Base-by-base conservation (phyloP, 2,797 vertebrate species). In the Myiotriccus ornatus region DNA sequence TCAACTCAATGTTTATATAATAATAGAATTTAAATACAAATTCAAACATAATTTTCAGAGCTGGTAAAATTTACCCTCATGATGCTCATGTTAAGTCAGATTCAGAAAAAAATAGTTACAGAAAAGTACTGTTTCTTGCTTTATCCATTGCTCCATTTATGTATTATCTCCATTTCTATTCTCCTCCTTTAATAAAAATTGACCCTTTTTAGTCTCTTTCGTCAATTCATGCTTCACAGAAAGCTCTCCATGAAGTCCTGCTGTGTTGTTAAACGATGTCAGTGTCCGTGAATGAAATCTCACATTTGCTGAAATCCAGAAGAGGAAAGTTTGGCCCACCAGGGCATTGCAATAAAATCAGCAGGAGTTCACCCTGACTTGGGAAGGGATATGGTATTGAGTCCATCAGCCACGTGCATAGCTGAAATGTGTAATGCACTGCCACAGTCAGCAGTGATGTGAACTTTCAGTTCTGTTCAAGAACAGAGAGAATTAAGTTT, bases 241-340 rank as follows among this genome's bases (percentile, higher is more conserved):
- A 75, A 82, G 11, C n/a, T 62, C 32, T 77, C 1, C 41, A 70
- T 4, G 4, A 70, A 50, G 3, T 39, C 23, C 6, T 46, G 23
- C 22, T 43, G 30, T 47, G 52, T 30, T 68, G 30, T 46, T 35
- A 57, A 76, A 68, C 34, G 57, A 43, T 34, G 46, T 2, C 49
- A 5, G 0, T 28, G n/a, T 22, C 37, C 64, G 23, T 37, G 56
- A 76, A 68, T n/a, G 17, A 78, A 83, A 60, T 46, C 24, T 43
- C 7, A 0, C 8, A 9, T 74, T 93, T 89, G 16, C 21, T 0
- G 0, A 41, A 73, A 83, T n/a, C n/a, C 25, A 65, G 63, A 84
- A 59, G 21, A 70, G 39, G 25, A 69, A 63, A 71, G 1, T 52
- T 47, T 65, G 32, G 34, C 28, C 37, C 57, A 37, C 46, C 20